Base-by-base conservation (phyloP, 35 echinoderm and acorn worm genomes). In the Patiria miniata region DNA sequence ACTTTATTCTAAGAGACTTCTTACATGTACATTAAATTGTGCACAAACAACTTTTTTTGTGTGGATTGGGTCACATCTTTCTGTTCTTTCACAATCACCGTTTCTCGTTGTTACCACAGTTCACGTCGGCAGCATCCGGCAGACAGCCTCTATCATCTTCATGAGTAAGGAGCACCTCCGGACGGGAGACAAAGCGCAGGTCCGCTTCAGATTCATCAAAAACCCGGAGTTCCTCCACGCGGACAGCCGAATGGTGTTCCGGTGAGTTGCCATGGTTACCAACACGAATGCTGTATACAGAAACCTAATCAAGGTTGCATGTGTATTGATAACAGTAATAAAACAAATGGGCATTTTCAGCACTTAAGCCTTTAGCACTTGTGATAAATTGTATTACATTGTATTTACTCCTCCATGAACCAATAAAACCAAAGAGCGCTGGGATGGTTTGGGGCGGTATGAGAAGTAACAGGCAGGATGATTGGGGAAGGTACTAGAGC, bases 201-300 rank as follows among this genome's bases (percentile, higher is more conserved):
- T 98, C 22, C 89, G 82, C 52, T 98, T 97, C 77, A 76, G 96
- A n/a, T 98, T 98, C 89, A 98, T 98, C 42, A 98, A 98, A 81
- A 98, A 98, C 39, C 96, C 96, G 77, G 96, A 98, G 83, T 98
- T 83, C 47, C 86, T 98, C 17, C 89, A 94, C 73, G 7, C 51
- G 37, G 96, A 98, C 29, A 77, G 87, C 36, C 81, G 96, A 81
- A 98, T 98, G 96, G 96, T 98, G 23, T 98, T 98, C 92, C 94
- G 96, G 96, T 98, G 38, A 79, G 65, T 8, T 17, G 10, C 23
- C 15, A 8, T 39, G 2, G 33, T 61, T 9, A n/a, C 68, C 57
- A 5, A 6, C 18, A 69, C 17, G 36, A 69, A 69, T 36, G n/a
- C 18, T 69, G 17, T 28, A 7, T 28, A 3, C 4, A 58, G 54